These are phyloP conservation scores for Macrochelys suwanniensis DNA, from an alignment of 2,797 vertebrate genomes.

Conservation along the genomic window DNA sequence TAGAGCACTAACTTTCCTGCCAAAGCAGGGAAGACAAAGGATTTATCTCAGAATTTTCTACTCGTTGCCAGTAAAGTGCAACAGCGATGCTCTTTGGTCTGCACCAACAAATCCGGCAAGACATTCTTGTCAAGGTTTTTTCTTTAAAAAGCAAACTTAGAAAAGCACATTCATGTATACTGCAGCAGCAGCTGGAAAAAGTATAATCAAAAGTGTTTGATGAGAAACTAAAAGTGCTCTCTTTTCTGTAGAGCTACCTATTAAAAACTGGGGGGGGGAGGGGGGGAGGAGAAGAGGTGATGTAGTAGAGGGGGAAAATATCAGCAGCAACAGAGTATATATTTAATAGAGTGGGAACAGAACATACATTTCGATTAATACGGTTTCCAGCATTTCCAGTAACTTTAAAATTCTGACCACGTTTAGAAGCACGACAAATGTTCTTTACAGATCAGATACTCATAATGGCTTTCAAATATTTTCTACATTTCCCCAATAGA, in stretches of 20 bases:
- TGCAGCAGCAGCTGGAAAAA: neutral
- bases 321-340: neutral
- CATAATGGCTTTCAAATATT: conserved; percentile 9
- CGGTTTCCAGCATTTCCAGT: neutral
- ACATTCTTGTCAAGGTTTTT: neutral
- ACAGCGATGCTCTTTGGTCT: neutral
- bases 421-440: neutral
- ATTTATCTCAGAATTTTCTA: neutral
- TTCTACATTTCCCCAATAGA: neutral
- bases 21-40: neutral
- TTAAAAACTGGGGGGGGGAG: neutral
- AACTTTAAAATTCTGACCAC: conserved; percentile 20
- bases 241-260: neutral
- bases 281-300: neutral
- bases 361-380: neutral
- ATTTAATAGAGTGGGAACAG: neutral
- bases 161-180: neutral
- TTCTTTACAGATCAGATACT: conserved; percentile 29
- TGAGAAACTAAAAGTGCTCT: neutral
- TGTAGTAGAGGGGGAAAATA: neutral
- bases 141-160: neutral
- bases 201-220: neutral
- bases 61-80: neutral
- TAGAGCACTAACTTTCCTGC: neutral
- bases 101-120: neutral